Conservation (phyloP, 1,140 invertebrate species). For the Chymomyza costata region DNA sequence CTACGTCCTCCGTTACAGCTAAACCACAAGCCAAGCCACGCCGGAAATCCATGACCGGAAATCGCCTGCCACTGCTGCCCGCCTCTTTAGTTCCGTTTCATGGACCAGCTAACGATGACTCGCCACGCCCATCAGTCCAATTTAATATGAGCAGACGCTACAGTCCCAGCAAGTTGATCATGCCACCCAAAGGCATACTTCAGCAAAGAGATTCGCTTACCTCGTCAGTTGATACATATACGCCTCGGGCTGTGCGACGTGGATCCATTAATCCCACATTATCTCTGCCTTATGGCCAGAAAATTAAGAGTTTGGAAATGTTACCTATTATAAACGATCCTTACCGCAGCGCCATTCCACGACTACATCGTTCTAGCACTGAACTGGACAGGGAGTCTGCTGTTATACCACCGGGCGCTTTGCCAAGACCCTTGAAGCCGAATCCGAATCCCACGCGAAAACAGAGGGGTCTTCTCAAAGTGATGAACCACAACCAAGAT, state of each 20-base stretch:
- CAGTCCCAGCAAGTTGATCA: conserved; percentile 56
- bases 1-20: conserved; percentile 41
- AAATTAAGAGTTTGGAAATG: conserved; percentile 59
- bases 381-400: conserved; percentile 49
- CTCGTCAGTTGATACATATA: conserved; percentile 67
- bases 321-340: conserved; percentile 56
- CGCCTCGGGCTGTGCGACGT: conserved; percentile 34
- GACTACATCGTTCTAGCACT: conserved; percentile 53
- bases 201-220: conserved; percentile 61
- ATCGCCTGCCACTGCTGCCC: conserved; percentile 50
- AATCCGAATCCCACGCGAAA: conserved; percentile 68
- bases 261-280: conserved; percentile 22
- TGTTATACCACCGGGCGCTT: conserved; percentile 58
- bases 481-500: conserved; percentile 56
- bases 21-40: conserved; percentile 37
- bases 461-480: conserved; percentile 55
- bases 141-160: conserved; percentile 66
- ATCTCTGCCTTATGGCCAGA: conserved; percentile 27
- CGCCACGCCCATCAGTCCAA: conserved; percentile 67
- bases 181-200: conserved; percentile 60
- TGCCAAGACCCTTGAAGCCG: conserved; percentile 65
- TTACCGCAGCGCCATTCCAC: conserved; percentile 57
- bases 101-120: conserved; percentile 47
- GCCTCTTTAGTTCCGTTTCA: conserved; percentile 6
- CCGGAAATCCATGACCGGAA: conserved; percentile 46